Base-by-base conservation (phyloP, 2,113 vertebrate genomes). In the Columbina picui region DNA sequence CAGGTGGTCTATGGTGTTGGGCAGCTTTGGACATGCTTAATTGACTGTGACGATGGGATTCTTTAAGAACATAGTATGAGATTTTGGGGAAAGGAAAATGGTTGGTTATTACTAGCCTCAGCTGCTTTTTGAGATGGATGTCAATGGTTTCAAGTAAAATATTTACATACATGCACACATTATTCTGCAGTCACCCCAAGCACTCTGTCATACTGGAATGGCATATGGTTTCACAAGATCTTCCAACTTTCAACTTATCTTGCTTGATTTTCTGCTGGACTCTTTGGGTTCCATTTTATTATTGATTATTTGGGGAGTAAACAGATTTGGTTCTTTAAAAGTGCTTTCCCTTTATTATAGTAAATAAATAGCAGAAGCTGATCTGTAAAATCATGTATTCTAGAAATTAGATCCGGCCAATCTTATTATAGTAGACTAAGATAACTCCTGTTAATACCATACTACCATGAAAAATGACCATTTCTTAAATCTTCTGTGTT, bases 41-140 rank as follows among this genome's bases (percentile, higher is more conserved):
- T 85, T 87, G 70, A 67, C 74, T 86, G 49, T 88, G 92, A 89
- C 81, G 45, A 39, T 43, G 30, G 22, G 15, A 36, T 68, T 75
- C 61, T 91, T 94, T 86, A 89, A 90, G 79, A 93, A 74, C 22
- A 29, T 5, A 34, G 25, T 36, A 52, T 77, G 49, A 45, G 73
- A 30, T 94, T 85, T 77, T 56, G 77, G 56, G 19, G 55, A 55
- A 88, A 87, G 25, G 30, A 32, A 77, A 73, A 61, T 9, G 23
- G 41, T 70, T 82, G 84, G 12, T 70, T 79, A 53, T 85, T 87
- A 53, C 75, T 92, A 89, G 87, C 61, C 10, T 82, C 63, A 74
- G 73, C 70, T 87, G 79, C 92, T 96, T 93, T 79, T 82, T 84
- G 80, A 91, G 69, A 67, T 55, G 63, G 84, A 49, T 34, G 96